These are phyloP conservation scores for Campoplex capitator DNA, from an alignment of 2,888 invertebrate genomes.

Conservation along the genomic window DNA sequence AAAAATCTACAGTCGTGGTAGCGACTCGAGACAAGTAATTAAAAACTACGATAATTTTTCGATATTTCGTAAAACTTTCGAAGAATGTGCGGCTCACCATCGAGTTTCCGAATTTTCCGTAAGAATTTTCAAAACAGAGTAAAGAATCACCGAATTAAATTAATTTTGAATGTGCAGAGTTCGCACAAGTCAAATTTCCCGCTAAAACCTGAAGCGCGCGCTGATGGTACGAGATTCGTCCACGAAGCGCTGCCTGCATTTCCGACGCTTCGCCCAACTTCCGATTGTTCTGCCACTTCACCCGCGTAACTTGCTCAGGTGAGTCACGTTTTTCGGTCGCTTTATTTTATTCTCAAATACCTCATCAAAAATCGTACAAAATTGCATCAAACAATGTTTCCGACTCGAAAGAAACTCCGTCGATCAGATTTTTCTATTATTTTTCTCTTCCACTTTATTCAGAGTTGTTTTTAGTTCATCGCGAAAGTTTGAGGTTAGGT, in stretches of 20 bases:
- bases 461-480: background rate
- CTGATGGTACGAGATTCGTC: too few relatives aligned
- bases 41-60: too few relatives aligned
- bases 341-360: background rate
- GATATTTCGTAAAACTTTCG: too few relatives aligned
- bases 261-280: slow-evolving; percentile 58
- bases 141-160: too few relatives aligned
- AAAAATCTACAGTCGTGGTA: too few relatives aligned
- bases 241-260: background rate
- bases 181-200: too few relatives aligned
- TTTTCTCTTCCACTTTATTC: background rate
- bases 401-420: background rate
- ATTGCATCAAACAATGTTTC: background rate
- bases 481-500: slow-evolving; percentile 66
- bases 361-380: background rate
- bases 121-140: too few relatives aligned
- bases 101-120: too few relatives aligned
- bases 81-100: too few relatives aligned
- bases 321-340: slow-evolving; percentile 66
- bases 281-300: slow-evolving; percentile 80
- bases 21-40: too few relatives aligned
- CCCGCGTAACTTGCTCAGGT: slow-evolving; percentile 82
- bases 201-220: background rate
- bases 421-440: background rate
- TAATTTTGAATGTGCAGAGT: too few relatives aligned